phyloP scores from a whole-genome alignment of 2,888 invertebrate species.

The Germaria angustata region DNA sequence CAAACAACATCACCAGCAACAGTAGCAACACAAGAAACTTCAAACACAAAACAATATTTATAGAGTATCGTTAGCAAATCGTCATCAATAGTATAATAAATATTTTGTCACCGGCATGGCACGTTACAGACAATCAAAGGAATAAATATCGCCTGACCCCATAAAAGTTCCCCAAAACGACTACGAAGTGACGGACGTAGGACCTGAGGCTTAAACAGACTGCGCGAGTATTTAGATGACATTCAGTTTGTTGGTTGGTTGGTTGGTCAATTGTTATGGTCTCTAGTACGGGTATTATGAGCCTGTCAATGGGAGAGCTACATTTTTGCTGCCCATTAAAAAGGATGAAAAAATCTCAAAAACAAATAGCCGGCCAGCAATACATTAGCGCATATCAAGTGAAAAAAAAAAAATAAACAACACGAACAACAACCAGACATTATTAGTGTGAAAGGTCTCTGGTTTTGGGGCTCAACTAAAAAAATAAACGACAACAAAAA shows the following conservation, averaged over 20 bases:
- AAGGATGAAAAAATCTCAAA: not conserved
- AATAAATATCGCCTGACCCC: constrained; percentile 66
- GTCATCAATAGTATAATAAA: constrained; percentile 65
- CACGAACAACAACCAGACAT: constrained; percentile 29
- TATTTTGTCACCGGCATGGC: constrained; percentile 60
- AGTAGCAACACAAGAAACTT: constrained; percentile 9
- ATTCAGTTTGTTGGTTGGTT: not conserved
- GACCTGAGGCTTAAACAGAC: not conserved
- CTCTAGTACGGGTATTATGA: constrained; percentile 51
- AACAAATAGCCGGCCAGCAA: constrained; percentile 13
- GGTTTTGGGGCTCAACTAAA: not conserved
- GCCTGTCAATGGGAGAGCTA: constrained; percentile 40
- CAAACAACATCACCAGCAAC: constrained; percentile 13
- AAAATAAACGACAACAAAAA: not conserved
- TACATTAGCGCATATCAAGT: constrained; percentile 3
- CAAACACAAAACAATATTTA: constrained; percentile 56
- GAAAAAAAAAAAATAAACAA: not conserved
- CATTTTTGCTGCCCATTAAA: constrained; percentile 1
- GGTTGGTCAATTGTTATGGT: constrained; percentile 28
- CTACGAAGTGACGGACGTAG: constrained; percentile 25
- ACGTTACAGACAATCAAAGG: constrained; percentile 61
- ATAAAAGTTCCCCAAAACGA: constrained; percentile 30
- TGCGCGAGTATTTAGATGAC: not conserved
- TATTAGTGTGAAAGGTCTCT: constrained; percentile 36
- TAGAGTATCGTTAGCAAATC: constrained; percentile 66